Evolutionary conservation across 1,140 invertebrate genomes (phyloP), one percentile per base, ranked within the genome.

Genomic region (Drosophila orosa): DNA sequence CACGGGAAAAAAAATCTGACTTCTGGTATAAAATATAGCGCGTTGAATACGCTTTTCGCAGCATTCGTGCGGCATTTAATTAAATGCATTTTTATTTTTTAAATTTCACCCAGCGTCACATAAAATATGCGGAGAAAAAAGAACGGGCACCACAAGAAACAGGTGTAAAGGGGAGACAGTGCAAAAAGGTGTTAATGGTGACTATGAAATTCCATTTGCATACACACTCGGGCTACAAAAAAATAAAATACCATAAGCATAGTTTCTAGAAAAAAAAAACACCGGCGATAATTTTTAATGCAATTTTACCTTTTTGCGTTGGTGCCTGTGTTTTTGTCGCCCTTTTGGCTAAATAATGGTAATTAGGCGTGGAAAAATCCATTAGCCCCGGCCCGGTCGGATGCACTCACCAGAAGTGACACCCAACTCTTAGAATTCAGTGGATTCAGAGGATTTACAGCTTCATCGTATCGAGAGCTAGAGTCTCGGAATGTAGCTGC

Each of bases 171-270:
- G 55, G 68, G 45, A 55, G 62, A 72, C 82, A 63, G 52, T 62
- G 71, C 67, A 89, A 87, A 87, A 89, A 87, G 79, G 83, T 87
- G 83, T 87, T 87, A 87, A 87, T 87, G 83, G 83, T 79, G 72
- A 87, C 84, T 89, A 79, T 83, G 80, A 83, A 89, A 87, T 89
- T 89, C 84, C 83, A 87, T 87, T 87, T 87, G 79, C 83, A 83
- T 76, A 76, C 69, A 61, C 69, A 61, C 69, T 50, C 25, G 39
- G 52, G 56, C 54, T 31, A 55, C 54, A 74, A 76, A 76, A 75
- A 74, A 76, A 76, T 47, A 66, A 67, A 75, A 76, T 55, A 76
- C 61, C 47, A 55, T 58, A 59, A 76, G 73, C 72, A 75, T 58
- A 66, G 52, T 77, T 79, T 58, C 74, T 69, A 61, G 60, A 58